A percentile compares a stretch with the other conserved stretches of the same genome.
Evolutionary conservation across 2,888 invertebrate species (phyloP).

Genomic region (Stenotaenia linearis): DNA sequence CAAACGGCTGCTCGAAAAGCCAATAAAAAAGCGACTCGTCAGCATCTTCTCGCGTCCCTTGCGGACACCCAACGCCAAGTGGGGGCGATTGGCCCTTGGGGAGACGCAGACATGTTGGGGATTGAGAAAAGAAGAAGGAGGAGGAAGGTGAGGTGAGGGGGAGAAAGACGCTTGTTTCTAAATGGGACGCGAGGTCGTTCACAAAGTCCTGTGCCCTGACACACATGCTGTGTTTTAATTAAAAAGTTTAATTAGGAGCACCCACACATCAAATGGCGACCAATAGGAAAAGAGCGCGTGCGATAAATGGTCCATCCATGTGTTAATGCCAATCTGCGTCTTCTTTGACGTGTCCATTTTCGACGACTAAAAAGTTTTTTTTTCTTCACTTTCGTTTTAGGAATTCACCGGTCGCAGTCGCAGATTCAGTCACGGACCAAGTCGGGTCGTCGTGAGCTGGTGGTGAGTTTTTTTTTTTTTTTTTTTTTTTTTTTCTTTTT

Average conservation of each 20-base stretch:
- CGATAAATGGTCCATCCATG: constrained; percentile 27
- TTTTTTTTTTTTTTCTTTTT: neutral
- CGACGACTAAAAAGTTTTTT: neutral
- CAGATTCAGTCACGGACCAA: neutral
- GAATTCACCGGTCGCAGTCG: neutral
- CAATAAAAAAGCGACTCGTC: constrained; percentile 31
- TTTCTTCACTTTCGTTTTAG: neutral
- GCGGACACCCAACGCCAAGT: constrained; percentile 19
- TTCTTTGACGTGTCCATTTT: constrained; percentile 6
- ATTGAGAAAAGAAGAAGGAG: constrained; percentile 1
- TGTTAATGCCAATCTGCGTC: constrained; percentile 14
- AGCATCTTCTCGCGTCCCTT: constrained; percentile 22
- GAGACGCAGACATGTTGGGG: constrained; percentile 12
- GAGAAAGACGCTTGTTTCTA: neutral
- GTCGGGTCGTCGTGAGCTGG: neutral
- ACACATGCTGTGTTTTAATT: constrained; percentile 28
- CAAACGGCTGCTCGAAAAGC: constrained; percentile 24
- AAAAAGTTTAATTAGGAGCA: constrained; percentile 30
- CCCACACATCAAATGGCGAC: constrained; percentile 6
- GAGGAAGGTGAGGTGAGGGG: neutral
- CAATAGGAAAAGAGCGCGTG: constrained; percentile 27
- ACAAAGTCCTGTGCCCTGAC: constrained; percentile 9
- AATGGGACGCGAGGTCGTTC: constrained; percentile 15
- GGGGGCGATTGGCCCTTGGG: constrained; percentile 12
- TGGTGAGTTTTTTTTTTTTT: neutral